These are phyloP conservation scores for Tautogolabrus adspersus DNA, from an alignment of 2,113 vertebrate species.

Conservation along the genomic window DNA sequence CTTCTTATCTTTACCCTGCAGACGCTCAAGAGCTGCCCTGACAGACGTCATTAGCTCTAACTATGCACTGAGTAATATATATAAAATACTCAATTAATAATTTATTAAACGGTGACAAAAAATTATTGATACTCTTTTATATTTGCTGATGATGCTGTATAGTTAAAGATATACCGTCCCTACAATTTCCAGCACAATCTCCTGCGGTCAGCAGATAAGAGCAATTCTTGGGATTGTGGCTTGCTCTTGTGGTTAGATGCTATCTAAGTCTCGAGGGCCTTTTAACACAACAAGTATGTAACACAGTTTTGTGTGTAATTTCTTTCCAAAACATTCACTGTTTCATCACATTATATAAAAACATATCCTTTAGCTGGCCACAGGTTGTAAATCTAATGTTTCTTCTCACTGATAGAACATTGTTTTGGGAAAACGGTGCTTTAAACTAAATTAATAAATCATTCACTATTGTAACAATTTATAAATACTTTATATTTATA, in stretches of 20 bases:
- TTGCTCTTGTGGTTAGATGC: slow-evolving; percentile 58
- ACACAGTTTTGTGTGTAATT: not conserved
- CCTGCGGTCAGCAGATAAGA: slow-evolving; percentile 52
- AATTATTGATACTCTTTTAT: not conserved
- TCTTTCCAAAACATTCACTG: not conserved
- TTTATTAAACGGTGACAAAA: not conserved
- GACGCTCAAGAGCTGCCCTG: slow-evolving; percentile 37
- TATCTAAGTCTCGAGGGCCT: not conserved
- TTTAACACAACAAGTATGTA: slow-evolving; percentile 28
- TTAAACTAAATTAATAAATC: not conserved
- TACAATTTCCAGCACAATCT: slow-evolving; percentile 21
- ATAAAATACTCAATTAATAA: too few species aligned
- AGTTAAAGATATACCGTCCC: not conserved
- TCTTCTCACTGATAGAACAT: not conserved
- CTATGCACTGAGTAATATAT: slow-evolving; percentile 32
- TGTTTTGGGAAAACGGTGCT: not conserved
- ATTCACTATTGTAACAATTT: not conserved
- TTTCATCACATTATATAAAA: not conserved
- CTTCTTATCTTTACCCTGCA: slow-evolving; percentile 77
- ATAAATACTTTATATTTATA: not conserved
- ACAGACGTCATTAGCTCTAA: slow-evolving; percentile 45
- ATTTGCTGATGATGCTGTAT: not conserved
- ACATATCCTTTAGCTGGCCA: not conserved
- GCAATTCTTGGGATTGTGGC: slow-evolving; percentile 53
- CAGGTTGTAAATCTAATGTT: not conserved